Evolutionary conservation across 2,888 invertebrate genomes (phyloP).

Genomic region (Drosophila tripunctata): DNA sequence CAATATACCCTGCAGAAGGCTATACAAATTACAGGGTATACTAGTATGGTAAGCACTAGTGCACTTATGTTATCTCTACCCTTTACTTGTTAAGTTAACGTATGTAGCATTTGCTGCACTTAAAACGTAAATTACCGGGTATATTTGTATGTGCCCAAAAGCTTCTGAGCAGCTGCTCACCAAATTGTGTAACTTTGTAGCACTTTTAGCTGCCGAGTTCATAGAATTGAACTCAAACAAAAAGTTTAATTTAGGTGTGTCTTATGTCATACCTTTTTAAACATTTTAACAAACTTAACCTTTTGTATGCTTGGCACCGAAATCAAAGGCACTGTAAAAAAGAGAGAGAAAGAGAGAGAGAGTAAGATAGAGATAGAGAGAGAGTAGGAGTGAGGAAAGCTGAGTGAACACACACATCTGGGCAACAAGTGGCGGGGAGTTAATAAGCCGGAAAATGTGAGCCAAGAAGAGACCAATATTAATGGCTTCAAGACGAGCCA

Average conservation of each 20-base stretch:
- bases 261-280: not conserved
- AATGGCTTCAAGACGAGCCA: conserved; percentile 28
- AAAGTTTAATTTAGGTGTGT: not conserved
- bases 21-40: not conserved
- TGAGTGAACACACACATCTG: not conserved
- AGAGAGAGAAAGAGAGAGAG: not conserved
- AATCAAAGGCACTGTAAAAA: not conserved
- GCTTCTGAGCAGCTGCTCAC: not conserved
- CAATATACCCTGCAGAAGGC: too few species aligned
- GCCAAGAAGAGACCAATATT: conserved; percentile 34
- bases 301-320: not conserved
- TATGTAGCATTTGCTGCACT: too few species aligned
- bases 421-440: conserved; percentile 50
- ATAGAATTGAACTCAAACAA: conserved; percentile 1
- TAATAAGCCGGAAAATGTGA: conserved; percentile 70
- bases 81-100: too few species aligned
- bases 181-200: not conserved
- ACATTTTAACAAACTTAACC: conserved; percentile 8
- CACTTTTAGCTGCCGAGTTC: not conserved
- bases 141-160: not conserved
- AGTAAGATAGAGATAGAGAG: not conserved
- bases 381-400: too few species aligned
- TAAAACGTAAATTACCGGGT: not conserved
- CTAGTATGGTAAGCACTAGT: not conserved
- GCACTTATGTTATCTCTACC: too few species aligned